These are phyloP conservation scores for Cardinalis cardinalis DNA, from an alignment of 2,113 vertebrate species.

Conservation along the genomic window DNA sequence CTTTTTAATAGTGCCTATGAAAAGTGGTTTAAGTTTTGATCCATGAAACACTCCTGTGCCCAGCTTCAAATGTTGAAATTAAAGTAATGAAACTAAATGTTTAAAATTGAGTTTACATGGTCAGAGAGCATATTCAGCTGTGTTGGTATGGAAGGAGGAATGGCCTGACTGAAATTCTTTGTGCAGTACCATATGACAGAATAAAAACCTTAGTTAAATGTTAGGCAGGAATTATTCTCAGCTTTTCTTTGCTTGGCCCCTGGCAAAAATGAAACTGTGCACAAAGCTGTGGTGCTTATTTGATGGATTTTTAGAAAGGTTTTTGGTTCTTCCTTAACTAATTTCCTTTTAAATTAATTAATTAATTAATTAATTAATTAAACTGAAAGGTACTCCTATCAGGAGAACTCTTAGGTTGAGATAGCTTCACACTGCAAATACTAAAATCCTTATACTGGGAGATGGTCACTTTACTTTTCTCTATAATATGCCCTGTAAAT, in stretches of 20 bases:
- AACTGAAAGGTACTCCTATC: background rate
- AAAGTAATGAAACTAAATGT: background rate
- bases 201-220: background rate
- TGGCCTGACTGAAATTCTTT: background rate
- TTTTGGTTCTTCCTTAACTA: background rate
- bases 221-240: background rate
- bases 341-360: background rate
- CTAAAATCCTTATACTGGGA: background rate
- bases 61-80: background rate
- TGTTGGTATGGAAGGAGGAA: background rate
- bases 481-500: background rate
- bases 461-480: background rate
- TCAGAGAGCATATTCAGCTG: background rate
- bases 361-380: background rate
- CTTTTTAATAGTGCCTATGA: background rate
- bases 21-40: background rate
- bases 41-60: accelerated
- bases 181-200: background rate
- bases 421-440: accelerated
- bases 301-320: background rate
- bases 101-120: background rate
- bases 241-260: background rate
- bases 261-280: background rate
- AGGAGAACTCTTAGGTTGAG: background rate
- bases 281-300: background rate